A percentile compares a stretch with the other conserved stretches of the same genome.
Evolutionary conservation across 2,797 vertebrate genomes (phyloP).

Genomic region (Danio tinwini): DNA sequence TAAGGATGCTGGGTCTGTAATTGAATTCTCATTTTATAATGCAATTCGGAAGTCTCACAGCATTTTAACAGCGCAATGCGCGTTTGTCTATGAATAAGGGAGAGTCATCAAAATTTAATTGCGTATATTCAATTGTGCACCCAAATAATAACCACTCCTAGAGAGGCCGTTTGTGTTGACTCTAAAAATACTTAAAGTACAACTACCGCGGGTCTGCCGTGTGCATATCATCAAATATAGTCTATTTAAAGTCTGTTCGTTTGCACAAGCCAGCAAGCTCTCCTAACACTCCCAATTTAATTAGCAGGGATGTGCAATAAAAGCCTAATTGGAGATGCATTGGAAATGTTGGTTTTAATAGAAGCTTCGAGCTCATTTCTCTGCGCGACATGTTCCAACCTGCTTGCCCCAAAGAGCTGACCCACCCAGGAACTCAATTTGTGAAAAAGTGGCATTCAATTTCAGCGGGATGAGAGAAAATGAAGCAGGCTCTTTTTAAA

Average conservation of each 20-base stretch:
- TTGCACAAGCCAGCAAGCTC: conserved; percentile 25
- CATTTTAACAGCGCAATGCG: conserved; percentile 30
- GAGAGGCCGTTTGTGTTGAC: conserved; percentile 44
- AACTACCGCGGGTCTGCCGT: conserved; percentile 23
- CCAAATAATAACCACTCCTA: conserved; percentile 28
- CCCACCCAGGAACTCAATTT: conserved; percentile 40
- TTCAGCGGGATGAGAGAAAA: conserved; percentile 35
- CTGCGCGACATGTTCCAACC: conserved; percentile 14
- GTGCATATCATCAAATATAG: conserved; percentile 31
- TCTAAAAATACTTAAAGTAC: conserved; percentile 34
- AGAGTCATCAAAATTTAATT: conserved; percentile 53
- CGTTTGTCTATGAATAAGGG: conserved; percentile 36
- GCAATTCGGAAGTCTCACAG: conserved; percentile 19
- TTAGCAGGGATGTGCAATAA: conserved; percentile 29
- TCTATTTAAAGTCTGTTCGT: conserved; percentile 47
- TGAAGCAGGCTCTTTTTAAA: conserved; percentile 64
- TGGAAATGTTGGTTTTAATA: conserved; percentile 28
- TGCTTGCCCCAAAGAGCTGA: conserved; percentile 32
- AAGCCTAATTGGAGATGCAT: conserved; percentile 37
- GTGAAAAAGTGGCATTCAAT: conserved; percentile 50
- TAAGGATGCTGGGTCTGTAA: conserved; percentile 37
- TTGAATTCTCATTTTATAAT: conserved; percentile 49
- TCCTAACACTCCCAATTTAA: conserved; percentile 7
- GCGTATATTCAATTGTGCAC: conserved; percentile 30
- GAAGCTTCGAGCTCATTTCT: conserved; percentile 24